Evolutionary conservation across 1,140 invertebrate genomes (phyloP), one percentile per base, ranked within the genome.

Genomic region (Drosophila equinoxialis): DNA sequence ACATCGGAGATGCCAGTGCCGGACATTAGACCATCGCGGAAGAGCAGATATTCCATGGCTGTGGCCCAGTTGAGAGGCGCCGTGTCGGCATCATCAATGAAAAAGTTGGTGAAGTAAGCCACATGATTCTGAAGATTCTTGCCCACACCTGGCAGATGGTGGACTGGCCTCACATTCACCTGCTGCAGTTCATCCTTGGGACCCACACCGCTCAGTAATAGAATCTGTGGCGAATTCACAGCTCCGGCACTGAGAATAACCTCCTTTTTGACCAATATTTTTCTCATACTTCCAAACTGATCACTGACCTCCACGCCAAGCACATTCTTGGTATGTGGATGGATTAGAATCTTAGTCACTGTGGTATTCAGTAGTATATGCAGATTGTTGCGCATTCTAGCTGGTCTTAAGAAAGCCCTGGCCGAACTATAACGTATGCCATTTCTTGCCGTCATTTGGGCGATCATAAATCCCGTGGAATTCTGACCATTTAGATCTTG

Each of bases 111-210:
- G 71, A 96, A 95, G 91, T 94, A 96, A 3, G 96, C 95, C 0
- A 97, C 96, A 79, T 98, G 97, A 90, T 97, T 97, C 79, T 97
- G 96, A 0, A 98, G 94, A 93, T 98, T 98, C 71, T 95, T 94
- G 0, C 98, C 97, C 3, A 98, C 97, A 0, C 95, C 95, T 0
- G 96, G 97, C 6, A 98, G 93, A 81, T 96, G 93, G 69, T 96
- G 96, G 2, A 97, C 91, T 0, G 95, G 92, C 0, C 94, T 93
- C 0, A 97, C 94, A 20, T 95, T 95, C 0, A 93, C 93, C 55
- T 93, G 90, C 57, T 93, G 79, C 5, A 98, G 92, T 4, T 98
- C 96, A 1, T 95, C 94, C 14, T 94, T 94, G 6, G 96, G 96
- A 1, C 97, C 97, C 20, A 98, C 93, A 23, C 97, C 97, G 75